phyloP scores from a whole-genome alignment of 2,888 invertebrate species.

The Dolichopus griseipennis region DNA sequence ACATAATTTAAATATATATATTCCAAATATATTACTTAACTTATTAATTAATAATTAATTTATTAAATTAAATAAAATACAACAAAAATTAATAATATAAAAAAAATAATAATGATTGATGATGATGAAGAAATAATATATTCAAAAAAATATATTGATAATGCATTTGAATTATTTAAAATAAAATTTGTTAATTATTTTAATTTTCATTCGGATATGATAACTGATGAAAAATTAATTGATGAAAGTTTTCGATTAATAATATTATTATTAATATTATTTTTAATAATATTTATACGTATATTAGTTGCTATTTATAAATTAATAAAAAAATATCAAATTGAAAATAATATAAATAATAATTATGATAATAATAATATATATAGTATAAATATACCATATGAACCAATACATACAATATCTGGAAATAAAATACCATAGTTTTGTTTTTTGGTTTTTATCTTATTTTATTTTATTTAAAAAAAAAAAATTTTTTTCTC shows the following conservation, averaged over 20 bases:
- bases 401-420: slow-evolving; percentile 1
- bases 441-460: too few species aligned
- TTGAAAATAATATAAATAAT: too few species aligned
- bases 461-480: too few species aligned
- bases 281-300: not conserved
- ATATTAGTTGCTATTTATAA: not conserved
- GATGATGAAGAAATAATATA: not conserved
- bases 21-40: too few species aligned
- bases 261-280: not conserved
- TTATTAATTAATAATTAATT: too few species aligned
- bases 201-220: not conserved
- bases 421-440: not conserved
- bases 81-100: too few species aligned
- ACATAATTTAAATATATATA: too few species aligned
- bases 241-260: slow-evolving; percentile 4
- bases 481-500: too few species aligned
- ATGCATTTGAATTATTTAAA: slow-evolving; percentile 3
- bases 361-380: not conserved
- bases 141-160: not conserved
- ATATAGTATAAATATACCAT: not conserved
- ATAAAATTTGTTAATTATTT: not conserved
- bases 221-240: not conserved
- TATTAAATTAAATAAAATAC: too few species aligned
- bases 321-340: not conserved
- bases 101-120: not conserved